A percentile compares a stretch with the other conserved stretches of the same genome.
phyloP scores from a whole-genome alignment of 2,113 vertebrate genomes.

The Geococcyx californianus region DNA sequence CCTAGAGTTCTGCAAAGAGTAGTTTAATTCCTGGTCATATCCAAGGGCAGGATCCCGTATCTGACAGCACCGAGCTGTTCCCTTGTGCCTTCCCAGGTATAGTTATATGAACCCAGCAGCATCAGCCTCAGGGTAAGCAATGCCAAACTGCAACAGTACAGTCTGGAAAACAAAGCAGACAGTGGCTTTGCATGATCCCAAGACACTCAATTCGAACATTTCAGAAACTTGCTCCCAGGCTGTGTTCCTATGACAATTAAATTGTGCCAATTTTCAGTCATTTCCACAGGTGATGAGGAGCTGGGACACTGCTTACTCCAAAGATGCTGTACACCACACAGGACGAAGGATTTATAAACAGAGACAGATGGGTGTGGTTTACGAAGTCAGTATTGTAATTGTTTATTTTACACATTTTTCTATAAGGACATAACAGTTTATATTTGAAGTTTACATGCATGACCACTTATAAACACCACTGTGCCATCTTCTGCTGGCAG shows the following conservation, averaged over 20 bases:
- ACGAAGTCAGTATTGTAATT: not conserved
- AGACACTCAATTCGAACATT: not conserved
- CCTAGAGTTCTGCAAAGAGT: not conserved
- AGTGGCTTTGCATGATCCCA: not conserved
- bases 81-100: not conserved
- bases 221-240: not conserved
- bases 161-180: not conserved
- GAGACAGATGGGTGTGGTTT: fast-evolving
- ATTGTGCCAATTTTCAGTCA: not conserved
- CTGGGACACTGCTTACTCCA: too few relatives aligned
- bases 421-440: not conserved
- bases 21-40: fast-evolving
- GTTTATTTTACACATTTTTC: not conserved
- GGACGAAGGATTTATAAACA: fast-evolving
- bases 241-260: not conserved
- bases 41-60: fast-evolving
- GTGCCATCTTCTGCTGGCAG: not conserved
- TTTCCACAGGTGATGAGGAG: too few relatives aligned
- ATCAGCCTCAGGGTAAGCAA: not conserved
- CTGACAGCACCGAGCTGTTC: fast-evolving
- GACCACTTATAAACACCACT: not conserved
- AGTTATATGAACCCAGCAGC: not conserved
- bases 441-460: not conserved
- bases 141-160: not conserved
- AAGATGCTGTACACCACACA: fast-evolving